Conservation (phyloP, 2,888 invertebrate genomes). For the Argyresthia goedartella region DNA sequence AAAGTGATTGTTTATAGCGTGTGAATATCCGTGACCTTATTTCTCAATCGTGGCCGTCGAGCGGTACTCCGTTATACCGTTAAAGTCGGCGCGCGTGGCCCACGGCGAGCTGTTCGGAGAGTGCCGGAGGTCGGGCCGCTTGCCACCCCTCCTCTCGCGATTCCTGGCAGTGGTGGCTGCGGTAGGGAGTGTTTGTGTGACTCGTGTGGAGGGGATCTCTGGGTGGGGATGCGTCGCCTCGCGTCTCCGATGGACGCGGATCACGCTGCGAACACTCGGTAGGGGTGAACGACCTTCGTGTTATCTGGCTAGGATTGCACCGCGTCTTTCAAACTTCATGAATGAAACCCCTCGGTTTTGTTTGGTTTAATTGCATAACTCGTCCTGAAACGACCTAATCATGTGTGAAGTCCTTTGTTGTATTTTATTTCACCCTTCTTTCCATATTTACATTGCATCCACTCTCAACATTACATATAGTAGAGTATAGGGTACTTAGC, state of each 20-base stretch:
- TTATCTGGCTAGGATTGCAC: conserved; percentile 26
- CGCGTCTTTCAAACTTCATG: conserved; percentile 24
- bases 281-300: conserved; percentile 66
- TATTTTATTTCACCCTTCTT: too few relatives aligned
- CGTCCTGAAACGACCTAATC: too few relatives aligned
- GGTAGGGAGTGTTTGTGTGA: conserved; percentile 56
- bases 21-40: conserved; percentile 62
- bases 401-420: too few relatives aligned
- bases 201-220: conserved; percentile 68
- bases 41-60: conserved; percentile 26
- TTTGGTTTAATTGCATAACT: conserved; percentile 46
- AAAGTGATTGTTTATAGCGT: conserved; percentile 14
- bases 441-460: too few relatives aligned
- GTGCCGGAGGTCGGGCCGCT: conserved; percentile 43
- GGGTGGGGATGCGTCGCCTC: conserved; percentile 66
- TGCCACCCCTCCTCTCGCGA: conserved; percentile 63
- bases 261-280: conserved; percentile 50
- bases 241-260: conserved; percentile 35
- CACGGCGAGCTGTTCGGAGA: conserved; percentile 38
- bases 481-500: too few relatives aligned
- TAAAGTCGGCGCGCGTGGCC: conserved; percentile 55
- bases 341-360: conserved; percentile 21
- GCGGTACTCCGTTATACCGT: conserved; percentile 63
- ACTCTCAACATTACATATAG: too few relatives aligned
- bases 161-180: conserved; percentile 62